Evolutionary conservation across 2,888 invertebrate species (phyloP), one percentile per base, ranked within the genome.

Genomic region (Metalampra italica): DNA sequence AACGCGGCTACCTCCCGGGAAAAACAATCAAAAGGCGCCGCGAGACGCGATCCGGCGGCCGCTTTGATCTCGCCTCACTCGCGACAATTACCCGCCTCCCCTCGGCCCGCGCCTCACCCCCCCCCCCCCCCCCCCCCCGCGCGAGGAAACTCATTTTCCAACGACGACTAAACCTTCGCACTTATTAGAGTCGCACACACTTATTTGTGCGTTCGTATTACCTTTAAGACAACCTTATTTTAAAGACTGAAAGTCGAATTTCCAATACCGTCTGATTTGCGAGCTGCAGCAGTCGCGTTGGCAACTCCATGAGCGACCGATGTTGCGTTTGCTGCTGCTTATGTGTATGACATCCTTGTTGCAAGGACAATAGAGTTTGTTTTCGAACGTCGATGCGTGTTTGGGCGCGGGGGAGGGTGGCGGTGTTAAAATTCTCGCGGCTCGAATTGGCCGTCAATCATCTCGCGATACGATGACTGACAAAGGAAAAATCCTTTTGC

Each of bases 111-210:
- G n/a, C n/a, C 59, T 62, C 60, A 60, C 60, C 60, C 58, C 59
- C 59, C 62, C 60, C 61, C 60, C 60, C 58, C 59, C 57, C 56
- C 59, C 54, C 51, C 43, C 52, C 47, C 57, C 55, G 56, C 68
- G 67, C 71, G 75, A 78, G 86, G 83, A 88, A 87, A 87, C 86
- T 86, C 87, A 88, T 87, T 88, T 88, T 83, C 87, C 86, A 81
- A 78, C 81, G 72, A 74, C 78, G 71, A 78, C 75, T 75, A 75
- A 79, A 77, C 78, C 80, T 71, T 76, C 74, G 78, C 79, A 77
- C 82, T 86, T 86, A 85, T 86, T 86, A 86, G 77, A 71, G 62
- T 56, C 52, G 46, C 44, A 56, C 82, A 64, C 71, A 58, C 14
- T 54, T 52, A 1, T 8, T 45, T 51, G 55, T 40, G 52, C 7